Percentiles rank a stretch among this genome's conserved stretches.
phyloP scores from a whole-genome alignment of 2,888 invertebrate genomes.

The Lithophane socia region DNA sequence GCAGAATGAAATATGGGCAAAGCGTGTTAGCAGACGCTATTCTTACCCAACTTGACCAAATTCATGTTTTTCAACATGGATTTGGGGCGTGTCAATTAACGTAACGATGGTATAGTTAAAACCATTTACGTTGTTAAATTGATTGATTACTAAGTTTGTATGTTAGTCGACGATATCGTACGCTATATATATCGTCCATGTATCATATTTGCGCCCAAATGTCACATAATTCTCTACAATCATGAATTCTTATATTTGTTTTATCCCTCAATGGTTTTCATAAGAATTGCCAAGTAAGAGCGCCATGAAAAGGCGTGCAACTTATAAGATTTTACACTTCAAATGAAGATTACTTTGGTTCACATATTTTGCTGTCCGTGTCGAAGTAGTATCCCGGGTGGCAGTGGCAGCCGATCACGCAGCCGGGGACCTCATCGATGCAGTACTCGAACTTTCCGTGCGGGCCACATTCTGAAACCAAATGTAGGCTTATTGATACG shows the following conservation, averaged over 20 bases:
- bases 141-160: not conserved
- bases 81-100: too few species aligned
- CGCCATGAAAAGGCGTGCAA: not conserved
- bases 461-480: constrained; percentile 82
- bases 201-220: too few species aligned
- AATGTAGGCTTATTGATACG: not conserved
- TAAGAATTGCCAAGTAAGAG: not conserved
- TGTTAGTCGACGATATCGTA: not conserved
- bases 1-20: too few species aligned
- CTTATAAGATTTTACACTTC: not conserved
- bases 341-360: constrained; percentile 78
- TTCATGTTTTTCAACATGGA: too few species aligned
- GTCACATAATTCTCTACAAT: not conserved
- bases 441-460: constrained; percentile 87
- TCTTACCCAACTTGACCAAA: not conserved
- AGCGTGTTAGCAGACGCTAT: not conserved
- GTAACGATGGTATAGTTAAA: too few species aligned
- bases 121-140: not conserved
- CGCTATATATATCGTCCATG: not conserved
- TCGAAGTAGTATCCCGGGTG: constrained; percentile 88
- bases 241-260: not conserved
- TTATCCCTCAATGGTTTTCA: not conserved
- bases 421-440: constrained; percentile 83
- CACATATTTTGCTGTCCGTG: constrained; percentile 86
- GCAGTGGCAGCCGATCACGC: constrained; percentile 87